Evolutionary conservation across 1,140 invertebrate species (phyloP).

Genomic region (Atta colombica): DNA sequence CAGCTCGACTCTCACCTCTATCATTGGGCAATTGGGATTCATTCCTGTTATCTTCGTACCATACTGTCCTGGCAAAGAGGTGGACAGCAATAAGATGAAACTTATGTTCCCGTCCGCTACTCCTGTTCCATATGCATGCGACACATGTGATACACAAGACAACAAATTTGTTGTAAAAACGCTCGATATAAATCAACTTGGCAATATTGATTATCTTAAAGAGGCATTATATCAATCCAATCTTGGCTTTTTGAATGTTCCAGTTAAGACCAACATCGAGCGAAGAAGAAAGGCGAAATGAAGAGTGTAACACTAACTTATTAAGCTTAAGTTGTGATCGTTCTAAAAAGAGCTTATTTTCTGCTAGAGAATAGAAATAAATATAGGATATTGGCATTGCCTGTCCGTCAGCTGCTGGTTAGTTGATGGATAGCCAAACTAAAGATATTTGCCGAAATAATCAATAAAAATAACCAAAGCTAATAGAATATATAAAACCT

Average conservation of each 20-base stretch:
- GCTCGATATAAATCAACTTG: constrained; percentile 74
- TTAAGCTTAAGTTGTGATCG: constrained; percentile 5
- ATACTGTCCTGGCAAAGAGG: constrained; percentile 86
- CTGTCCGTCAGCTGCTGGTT: constrained; percentile 74
- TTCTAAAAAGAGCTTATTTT: constrained; percentile 7
- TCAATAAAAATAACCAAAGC: constrained; percentile 34
- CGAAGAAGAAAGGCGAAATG: constrained; percentile 65
- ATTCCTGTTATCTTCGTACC: constrained; percentile 89
- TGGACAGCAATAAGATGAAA: constrained; percentile 84
- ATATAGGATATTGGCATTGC: constrained; percentile 55
- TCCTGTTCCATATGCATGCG: constrained; percentile 83
- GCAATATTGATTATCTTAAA: constrained; percentile 75
- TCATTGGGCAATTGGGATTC: constrained; percentile 85
- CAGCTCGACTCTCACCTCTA: constrained; percentile 64
- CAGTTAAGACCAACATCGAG: constrained; percentile 50
- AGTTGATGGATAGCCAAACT: constrained; percentile 75
- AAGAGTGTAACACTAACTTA: constrained; percentile 54
- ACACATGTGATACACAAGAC: constrained; percentile 68
- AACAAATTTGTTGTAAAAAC: constrained; percentile 64
- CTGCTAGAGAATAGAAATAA: constrained; percentile 28
- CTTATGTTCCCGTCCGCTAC: constrained; percentile 87
- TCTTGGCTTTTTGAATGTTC: constrained; percentile 80
- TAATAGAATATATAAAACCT: constrained; percentile 41
- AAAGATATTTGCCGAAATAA: constrained; percentile 23
- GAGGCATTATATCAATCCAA: constrained; percentile 72